These are phyloP conservation scores for Erinaceus europaeus DNA, from an alignment of 2,113 vertebrate species.

Conservation along the genomic window DNA sequence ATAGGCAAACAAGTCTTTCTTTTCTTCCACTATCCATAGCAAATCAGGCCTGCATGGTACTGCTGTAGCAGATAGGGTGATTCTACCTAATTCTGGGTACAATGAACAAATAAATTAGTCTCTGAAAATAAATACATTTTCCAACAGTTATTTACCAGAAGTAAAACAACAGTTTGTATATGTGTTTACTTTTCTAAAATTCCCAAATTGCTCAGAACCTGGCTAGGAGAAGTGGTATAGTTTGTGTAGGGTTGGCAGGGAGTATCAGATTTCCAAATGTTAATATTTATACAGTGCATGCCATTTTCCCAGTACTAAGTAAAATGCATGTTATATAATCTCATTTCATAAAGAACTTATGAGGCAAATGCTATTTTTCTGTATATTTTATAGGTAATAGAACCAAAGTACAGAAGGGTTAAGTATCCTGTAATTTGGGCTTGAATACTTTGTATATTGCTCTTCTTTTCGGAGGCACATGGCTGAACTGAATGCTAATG, in stretches of 20 bases:
- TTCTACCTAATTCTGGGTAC: not conserved
- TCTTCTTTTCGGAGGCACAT: not conserved
- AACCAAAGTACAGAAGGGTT: constrained; percentile 12
- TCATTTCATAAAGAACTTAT: not conserved
- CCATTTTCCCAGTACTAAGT: not conserved
- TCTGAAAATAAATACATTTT: not conserved
- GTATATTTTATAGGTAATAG: constrained; percentile 18
- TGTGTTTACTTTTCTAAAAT: constrained; percentile 14
- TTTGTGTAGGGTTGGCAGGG: not conserved
- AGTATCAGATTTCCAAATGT: not conserved
- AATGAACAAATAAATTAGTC: not conserved
- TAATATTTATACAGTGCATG: not conserved
- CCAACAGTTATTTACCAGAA: not conserved
- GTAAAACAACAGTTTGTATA: not conserved
- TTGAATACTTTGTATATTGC: not conserved
- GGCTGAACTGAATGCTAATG: not conserved
- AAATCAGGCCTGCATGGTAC: not conserved
- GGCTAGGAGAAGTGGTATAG: not conserved
- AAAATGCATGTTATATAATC: not conserved
- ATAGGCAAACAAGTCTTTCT: not conserved
- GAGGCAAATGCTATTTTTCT: not conserved
- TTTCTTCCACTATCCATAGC: not conserved
- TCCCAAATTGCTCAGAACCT: not conserved
- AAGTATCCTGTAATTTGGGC: not conserved
- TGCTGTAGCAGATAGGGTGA: not conserved